Conservation (phyloP, 2,797 vertebrate species). For the Helicolenus hilgendorfi region DNA sequence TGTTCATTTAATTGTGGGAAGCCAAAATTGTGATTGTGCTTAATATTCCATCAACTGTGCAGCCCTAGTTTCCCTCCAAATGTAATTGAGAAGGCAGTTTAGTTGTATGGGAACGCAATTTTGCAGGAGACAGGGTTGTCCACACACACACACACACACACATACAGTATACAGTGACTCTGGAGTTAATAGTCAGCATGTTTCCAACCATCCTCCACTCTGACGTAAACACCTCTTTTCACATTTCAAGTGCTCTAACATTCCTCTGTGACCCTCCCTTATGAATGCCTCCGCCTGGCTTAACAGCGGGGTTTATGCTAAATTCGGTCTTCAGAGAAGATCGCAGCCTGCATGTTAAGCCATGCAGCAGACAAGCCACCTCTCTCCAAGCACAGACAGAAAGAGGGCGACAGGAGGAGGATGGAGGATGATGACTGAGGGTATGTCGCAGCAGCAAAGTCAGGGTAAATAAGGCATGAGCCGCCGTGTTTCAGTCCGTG, state of each 20-base stretch:
- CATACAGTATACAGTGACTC: neutral
- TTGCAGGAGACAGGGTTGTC: neutral
- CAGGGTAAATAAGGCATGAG: conserved; percentile 72
- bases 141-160: neutral
- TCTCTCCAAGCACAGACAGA: conserved; percentile 21
- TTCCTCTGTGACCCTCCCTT: conserved; percentile 30
- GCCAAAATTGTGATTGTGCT: too few relatives aligned
- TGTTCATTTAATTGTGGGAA: too few relatives aligned
- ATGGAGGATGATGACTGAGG: conserved; percentile 26
- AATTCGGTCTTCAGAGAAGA: conserved; percentile 54
- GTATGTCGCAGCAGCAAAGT: conserved; percentile 30
- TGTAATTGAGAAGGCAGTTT: too few relatives aligned
- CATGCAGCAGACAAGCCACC: conserved; percentile 51
- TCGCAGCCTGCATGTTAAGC: conserved; percentile 55
- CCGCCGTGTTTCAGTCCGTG: conserved; percentile 24
- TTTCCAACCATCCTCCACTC: conserved; percentile 20
- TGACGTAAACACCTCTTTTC: conserved; percentile 57
- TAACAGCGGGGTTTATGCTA: conserved; percentile 75
- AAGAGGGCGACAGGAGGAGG: conserved; percentile 12
- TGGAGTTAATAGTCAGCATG: conserved; percentile 43
- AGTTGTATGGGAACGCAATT: too few relatives aligned
- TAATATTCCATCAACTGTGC: too few relatives aligned
- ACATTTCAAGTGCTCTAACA: conserved; percentile 24
- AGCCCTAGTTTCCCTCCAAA: too few relatives aligned
- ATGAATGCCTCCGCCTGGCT: conserved; percentile 45